Conservation (phyloP, 2,113 vertebrate genomes). For the Cettia cetti region DNA sequence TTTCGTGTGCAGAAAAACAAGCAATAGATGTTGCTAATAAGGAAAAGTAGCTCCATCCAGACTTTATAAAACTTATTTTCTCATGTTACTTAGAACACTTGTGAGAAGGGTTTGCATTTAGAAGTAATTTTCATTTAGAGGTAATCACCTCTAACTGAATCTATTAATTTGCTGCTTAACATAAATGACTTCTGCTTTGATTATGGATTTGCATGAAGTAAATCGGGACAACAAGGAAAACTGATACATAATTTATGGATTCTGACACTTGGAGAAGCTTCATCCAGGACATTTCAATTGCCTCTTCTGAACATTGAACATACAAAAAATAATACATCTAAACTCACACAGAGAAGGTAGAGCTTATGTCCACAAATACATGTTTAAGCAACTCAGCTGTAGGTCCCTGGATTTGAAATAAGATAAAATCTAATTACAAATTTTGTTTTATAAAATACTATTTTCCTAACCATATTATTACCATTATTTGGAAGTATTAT, state of each 20-base stretch:
- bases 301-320: not conserved
- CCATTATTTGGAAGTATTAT: not conserved
- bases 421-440: not conserved
- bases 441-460: not conserved
- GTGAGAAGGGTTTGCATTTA: not conserved
- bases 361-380: not conserved
- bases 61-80: not conserved
- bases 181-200: not conserved
- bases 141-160: not conserved
- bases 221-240: not conserved
- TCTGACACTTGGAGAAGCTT: not conserved
- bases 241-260: not conserved
- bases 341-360: not conserved
- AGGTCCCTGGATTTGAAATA: not conserved
- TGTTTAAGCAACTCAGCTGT: not conserved
- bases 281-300: not conserved
- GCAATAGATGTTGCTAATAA: not conserved
- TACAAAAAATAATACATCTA: not conserved
- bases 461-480: not conserved
- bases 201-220: not conserved
- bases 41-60: not conserved
- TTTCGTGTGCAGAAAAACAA: not conserved
- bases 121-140: not conserved
- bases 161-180: not conserved
- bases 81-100: not conserved